Base-by-base conservation (phyloP, 2,888 invertebrate genomes). In the Lochmaea crataegi region DNA sequence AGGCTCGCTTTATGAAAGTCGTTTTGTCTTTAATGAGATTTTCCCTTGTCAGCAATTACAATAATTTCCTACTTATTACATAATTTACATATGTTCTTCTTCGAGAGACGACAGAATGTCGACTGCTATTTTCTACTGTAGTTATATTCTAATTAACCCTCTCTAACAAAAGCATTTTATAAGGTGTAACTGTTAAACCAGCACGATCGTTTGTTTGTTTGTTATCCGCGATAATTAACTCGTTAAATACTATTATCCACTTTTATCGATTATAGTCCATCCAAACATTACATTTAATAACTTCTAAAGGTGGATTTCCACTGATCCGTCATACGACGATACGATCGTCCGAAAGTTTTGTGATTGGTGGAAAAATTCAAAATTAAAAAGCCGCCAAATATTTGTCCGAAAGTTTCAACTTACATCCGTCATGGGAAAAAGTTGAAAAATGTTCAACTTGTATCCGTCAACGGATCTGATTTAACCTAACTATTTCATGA, bases 21-120 rank as follows among this genome's bases (percentile, higher is more conserved):
- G 78, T 79, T 79, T 78, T 80, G 78, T 80, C 76, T 80, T 81
- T 83, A 84, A 84, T 84, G 84, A 84, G 84, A 83, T 83, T 83
- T 79, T 80, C 82, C 81, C 82, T 83, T 81, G 82, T 81, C 81
- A 80, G 79, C 82, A 80, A 77, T 83, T 81, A 83, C 82, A 82
- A 82, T 84, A 79, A 83, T 83, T 84, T 83, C 81, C 81, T 79
- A 73, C 79, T 82, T 82, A 82, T 83, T 82, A 80, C 80, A 78
- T 81, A 80, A 83, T 82, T 83, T 83, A 82, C 84, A 83, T 83
- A 83, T 83, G 84, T 79, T 82, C 80, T 78, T 79, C 78, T 18
- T 18, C 22, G 41, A 11, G 38, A 42, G 76, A 77, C 71, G 58
- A 66, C 64, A 72, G 63, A 65, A 48, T 68, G 51, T 72, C 45